A percentile compares a stretch with the other conserved stretches of the same genome.
Evolutionary conservation across 2,113 vertebrate genomes (phyloP).

Genomic region (Equus przewalskii): DNA sequence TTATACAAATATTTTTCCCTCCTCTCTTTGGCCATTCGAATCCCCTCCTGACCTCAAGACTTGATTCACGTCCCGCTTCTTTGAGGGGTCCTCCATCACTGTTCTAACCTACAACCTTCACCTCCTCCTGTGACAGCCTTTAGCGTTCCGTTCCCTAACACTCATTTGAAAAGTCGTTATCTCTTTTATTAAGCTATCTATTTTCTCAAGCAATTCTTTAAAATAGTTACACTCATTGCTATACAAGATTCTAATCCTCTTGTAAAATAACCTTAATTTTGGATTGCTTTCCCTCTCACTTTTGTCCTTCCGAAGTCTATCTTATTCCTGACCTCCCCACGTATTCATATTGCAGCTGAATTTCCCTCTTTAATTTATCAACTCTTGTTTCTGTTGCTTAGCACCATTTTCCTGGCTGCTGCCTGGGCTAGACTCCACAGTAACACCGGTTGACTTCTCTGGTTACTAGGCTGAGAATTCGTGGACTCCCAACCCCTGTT

Average conservation of each 20-base stretch:
- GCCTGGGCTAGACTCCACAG: background rate
- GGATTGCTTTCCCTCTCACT: background rate
- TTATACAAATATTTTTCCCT: background rate
- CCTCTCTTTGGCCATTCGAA: background rate
- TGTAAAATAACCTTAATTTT: background rate
- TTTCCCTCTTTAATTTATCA: conserved; percentile 7
- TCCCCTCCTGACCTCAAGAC: background rate
- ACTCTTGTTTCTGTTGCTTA: background rate
- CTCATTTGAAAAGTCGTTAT: background rate
- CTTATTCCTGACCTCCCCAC: background rate
- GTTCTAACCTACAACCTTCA: background rate
- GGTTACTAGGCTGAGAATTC: background rate
- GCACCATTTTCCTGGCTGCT: background rate
- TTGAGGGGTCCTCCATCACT: background rate
- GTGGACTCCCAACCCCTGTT: background rate
- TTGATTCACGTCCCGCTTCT: background rate
- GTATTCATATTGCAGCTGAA: background rate
- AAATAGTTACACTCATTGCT: background rate
- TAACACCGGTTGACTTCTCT: background rate
- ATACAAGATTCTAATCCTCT: background rate
- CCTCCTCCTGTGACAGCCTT: background rate
- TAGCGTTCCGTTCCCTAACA: background rate
- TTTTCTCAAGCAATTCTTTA: background rate
- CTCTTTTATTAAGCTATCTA: background rate
- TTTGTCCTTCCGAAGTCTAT: background rate